Evolutionary conservation across 2,888 invertebrate species (phyloP).

Genomic region (Thyatira batis): DNA sequence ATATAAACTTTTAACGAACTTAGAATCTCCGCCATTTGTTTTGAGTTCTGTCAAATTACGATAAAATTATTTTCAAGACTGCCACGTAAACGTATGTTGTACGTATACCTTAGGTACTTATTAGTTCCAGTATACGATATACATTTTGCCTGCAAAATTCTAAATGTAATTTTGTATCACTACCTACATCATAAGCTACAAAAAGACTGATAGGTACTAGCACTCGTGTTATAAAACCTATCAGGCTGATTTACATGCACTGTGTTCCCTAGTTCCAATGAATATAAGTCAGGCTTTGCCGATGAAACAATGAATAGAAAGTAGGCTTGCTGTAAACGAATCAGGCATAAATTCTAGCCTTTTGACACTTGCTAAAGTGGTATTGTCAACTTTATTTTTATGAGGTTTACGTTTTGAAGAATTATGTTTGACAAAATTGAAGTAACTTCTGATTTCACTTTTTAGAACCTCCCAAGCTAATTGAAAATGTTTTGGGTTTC

Average conservation of each 20-base stretch:
- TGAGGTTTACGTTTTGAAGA: slow-evolving; percentile 15
- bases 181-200: not conserved
- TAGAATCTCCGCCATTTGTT: too few relatives aligned
- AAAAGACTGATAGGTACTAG: not conserved
- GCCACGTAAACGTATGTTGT: too few relatives aligned
- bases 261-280: not conserved
- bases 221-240: not conserved
- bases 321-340: slow-evolving; percentile 21
- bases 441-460: not conserved
- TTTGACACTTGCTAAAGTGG: slow-evolving; percentile 33
- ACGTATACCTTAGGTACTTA: too few relatives aligned
- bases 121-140: too few relatives aligned
- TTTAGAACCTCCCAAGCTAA: not conserved
- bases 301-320: slow-evolving; percentile 39
- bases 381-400: slow-evolving; percentile 30
- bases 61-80: too few relatives aligned
- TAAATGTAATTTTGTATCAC: not conserved
- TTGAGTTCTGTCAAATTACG: too few relatives aligned
- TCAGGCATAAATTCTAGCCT: slow-evolving; percentile 29
- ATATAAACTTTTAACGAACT: too few relatives aligned
- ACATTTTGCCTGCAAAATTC: too few relatives aligned
- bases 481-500: not conserved
- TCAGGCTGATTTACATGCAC: slow-evolving; percentile 1
- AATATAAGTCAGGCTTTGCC: slow-evolving; percentile 15
- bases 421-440: not conserved